Evolutionary conservation across 1,140 invertebrate species (phyloP).

Genomic region (Centruroides vittatus): DNA sequence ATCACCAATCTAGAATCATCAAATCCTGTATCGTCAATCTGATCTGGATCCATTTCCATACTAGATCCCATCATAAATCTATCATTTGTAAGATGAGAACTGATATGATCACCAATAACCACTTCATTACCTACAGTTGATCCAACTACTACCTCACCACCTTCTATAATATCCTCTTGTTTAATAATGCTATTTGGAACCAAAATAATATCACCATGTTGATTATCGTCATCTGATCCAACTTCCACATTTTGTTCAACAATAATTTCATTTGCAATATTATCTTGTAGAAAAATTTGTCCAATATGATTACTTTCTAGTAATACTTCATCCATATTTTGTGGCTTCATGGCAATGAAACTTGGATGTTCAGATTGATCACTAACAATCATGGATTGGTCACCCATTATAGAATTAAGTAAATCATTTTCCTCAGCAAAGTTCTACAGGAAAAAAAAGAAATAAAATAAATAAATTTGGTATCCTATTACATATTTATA

Average conservation of each 20-base stretch:
- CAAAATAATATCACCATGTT: constrained; percentile 16
- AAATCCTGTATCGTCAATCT: constrained; percentile 9
- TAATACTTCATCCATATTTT: constrained; percentile 14
- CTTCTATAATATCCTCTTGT: constrained; percentile 17
- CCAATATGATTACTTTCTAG: constrained; percentile 6
- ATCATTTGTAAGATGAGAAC: constrained; percentile 1
- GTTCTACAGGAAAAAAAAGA: too few species aligned
- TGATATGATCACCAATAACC: constrained; percentile 15
- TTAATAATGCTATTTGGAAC: constrained; percentile 16
- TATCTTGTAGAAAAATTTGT: constrained; percentile 13
- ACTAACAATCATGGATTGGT: constrained; percentile 9
- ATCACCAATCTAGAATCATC: constrained; percentile 8
- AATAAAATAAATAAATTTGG: too few species aligned
- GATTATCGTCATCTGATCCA: constrained; percentile 8
- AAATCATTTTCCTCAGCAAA: too few species aligned
- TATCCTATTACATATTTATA: too few species aligned
- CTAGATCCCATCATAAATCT: constrained; percentile 8
- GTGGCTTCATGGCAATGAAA: constrained; percentile 15
- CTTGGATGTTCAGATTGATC: constrained; percentile 9
- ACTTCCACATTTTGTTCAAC: constrained; percentile 16
- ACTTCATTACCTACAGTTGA: constrained; percentile 18
- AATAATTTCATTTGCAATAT: constrained; percentile 14
- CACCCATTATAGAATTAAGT: constrained; percentile 4
- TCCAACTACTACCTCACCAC: constrained; percentile 15
- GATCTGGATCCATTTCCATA: constrained; percentile 8